phyloP scores from a whole-genome alignment of 2,113 vertebrate genomes.

The Atrichornis clamosus region DNA sequence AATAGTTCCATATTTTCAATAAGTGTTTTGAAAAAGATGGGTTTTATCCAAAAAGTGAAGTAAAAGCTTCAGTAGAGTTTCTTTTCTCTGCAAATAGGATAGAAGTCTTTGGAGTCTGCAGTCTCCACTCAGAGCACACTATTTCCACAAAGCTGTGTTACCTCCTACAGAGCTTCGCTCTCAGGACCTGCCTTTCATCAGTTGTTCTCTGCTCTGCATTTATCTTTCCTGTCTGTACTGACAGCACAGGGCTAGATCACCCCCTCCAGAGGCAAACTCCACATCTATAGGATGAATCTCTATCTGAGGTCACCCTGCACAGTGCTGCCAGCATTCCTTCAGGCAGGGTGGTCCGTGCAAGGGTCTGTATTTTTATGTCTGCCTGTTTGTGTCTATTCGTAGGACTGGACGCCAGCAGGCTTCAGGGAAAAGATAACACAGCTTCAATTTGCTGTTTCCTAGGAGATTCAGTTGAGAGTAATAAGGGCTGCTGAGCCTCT shows the following conservation, averaged over 20 bases:
- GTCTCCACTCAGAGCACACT: slow-evolving; percentile 21
- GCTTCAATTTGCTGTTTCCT: slow-evolving; percentile 36
- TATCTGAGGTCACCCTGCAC: not conserved
- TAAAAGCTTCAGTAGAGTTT: not conserved
- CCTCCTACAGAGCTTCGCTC: slow-evolving; percentile 21
- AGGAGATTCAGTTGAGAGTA: slow-evolving; percentile 6
- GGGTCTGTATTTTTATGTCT: not conserved
- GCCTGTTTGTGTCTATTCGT: not conserved
- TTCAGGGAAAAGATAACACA: not conserved
- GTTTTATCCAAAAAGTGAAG: not conserved
- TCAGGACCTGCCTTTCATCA: not conserved
- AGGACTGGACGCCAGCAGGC: not conserved
- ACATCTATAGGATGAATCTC: not conserved
- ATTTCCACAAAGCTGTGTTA: slow-evolving; percentile 16
- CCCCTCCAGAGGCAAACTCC: not conserved
- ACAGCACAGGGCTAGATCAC: not conserved
- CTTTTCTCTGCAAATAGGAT: not conserved
- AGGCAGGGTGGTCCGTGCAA: not conserved
- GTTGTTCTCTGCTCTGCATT: not conserved
- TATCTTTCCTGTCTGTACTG: not conserved
- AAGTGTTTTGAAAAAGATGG: slow-evolving; percentile 8
- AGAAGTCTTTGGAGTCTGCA: not conserved
- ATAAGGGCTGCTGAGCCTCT: not conserved
- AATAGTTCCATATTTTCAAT: slow-evolving; percentile 44
- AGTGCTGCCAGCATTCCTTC: not conserved